Conservation (phyloP, 2,113 vertebrate species). For the Sander lucioperca region DNA sequence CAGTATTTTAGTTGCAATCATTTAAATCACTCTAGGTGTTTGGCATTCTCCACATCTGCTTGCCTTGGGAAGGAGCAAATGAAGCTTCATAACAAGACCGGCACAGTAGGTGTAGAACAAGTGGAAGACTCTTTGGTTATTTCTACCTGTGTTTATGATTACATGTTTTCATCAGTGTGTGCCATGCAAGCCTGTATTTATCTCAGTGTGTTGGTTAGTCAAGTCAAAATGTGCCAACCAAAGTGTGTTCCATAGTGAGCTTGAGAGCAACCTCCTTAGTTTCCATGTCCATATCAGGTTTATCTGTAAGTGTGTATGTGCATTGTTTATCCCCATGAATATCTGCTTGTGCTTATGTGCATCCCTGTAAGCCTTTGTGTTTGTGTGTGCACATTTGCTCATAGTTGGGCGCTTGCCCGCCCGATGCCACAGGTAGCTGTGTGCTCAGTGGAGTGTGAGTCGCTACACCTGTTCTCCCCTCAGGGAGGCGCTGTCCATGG, state of each 20-base stretch:
- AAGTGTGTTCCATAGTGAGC: neutral
- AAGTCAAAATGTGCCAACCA: constrained; percentile 14
- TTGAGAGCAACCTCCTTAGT: constrained; percentile 2
- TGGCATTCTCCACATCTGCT: constrained; percentile 18
- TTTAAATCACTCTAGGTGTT: constrained; percentile 28
- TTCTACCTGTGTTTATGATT: constrained; percentile 27
- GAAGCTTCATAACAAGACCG: constrained; percentile 30
- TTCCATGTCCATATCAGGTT: neutral
- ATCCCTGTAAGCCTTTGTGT: constrained; percentile 2
- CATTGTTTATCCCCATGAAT: neutral
- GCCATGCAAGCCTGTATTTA: constrained; percentile 29
- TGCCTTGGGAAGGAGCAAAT: constrained; percentile 39
- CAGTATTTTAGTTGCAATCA: constrained; percentile 34
- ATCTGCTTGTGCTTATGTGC: neutral
- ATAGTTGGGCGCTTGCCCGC: constrained; percentile 43
- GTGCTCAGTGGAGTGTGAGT: constrained; percentile 76
- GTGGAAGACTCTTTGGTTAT: constrained; percentile 28
- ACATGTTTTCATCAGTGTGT: constrained; percentile 32
- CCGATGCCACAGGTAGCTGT: constrained; percentile 78
- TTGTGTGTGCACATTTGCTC: constrained; percentile 29
- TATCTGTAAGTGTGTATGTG: neutral
- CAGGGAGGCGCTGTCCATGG: constrained; percentile 74
- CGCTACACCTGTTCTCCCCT: constrained; percentile 81
- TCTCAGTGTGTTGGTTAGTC: constrained; percentile 10
- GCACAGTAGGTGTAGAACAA: constrained; percentile 12